A percentile compares a stretch with the other conserved stretches of the same genome.
These are phyloP conservation scores for Pachycephala philippinensis DNA, from an alignment of 2,113 vertebrate genomes.

Conservation along the genomic window DNA sequence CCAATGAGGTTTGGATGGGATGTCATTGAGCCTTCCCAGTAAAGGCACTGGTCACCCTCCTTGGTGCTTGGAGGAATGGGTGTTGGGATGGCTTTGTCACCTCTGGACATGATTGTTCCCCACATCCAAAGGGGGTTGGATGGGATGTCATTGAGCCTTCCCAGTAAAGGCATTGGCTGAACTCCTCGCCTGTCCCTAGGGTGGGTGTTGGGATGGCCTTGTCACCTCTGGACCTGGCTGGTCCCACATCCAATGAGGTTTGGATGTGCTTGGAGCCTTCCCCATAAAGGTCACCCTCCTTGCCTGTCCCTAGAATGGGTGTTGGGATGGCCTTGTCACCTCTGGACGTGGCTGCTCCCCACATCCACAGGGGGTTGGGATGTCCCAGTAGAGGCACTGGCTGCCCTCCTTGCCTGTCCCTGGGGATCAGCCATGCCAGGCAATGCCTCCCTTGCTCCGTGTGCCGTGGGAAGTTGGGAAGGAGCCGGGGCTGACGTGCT, in stretches of 20 bases:
- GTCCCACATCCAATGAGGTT: no score
- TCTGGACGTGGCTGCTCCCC: accelerated
- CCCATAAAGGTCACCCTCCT: background rate
- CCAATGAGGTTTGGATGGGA: background rate
- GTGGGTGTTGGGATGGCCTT: background rate
- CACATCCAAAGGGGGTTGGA: background rate
- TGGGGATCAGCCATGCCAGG: accelerated
- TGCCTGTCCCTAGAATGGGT: background rate
- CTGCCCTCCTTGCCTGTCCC: accelerated
- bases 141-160: no score
- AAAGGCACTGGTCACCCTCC: background rate
- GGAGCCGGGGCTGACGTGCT: background rate
- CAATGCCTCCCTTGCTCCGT: accelerated
- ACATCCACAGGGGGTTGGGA: background rate
- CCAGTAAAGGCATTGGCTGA: accelerated
- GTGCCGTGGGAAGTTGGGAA: background rate
- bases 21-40: background rate
- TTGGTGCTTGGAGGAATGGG: no score
- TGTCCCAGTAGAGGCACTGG: accelerated
- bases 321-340: background rate
- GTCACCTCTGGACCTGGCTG: background rate
- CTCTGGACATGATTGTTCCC: accelerated
- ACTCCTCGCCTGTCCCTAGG: background rate
- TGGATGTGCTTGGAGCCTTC: no score
- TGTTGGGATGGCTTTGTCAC: background rate